Conservation (phyloP, 2,113 vertebrate species). For the Leiothrix lutea region DNA sequence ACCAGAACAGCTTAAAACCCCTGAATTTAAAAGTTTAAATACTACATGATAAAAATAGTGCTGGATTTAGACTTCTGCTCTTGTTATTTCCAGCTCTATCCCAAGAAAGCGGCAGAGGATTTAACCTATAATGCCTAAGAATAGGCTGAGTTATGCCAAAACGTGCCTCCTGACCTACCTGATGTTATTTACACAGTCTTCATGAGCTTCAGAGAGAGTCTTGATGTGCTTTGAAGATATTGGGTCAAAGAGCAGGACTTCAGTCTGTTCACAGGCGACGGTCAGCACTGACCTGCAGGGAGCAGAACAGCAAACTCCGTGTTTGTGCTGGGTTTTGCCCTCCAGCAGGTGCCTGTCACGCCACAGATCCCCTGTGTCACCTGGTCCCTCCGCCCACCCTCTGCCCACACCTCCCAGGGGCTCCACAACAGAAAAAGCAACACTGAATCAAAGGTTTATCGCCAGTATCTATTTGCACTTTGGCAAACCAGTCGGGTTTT, state of each 20-base stretch:
- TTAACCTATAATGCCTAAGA: background rate
- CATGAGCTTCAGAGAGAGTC: slow-evolving; percentile 95
- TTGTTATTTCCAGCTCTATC: background rate
- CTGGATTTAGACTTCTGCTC: background rate
- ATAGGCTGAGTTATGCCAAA: background rate
- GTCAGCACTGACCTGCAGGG: slow-evolving; percentile 90
- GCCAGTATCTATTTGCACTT: background rate
- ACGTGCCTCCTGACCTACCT: slow-evolving; percentile 74
- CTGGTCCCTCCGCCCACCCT: background rate
- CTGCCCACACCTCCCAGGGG: background rate
- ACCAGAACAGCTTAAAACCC: background rate
- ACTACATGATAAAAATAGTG: background rate
- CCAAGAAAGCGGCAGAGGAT: background rate
- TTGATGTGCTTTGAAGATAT: slow-evolving; percentile 97
- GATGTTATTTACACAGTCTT: slow-evolving; percentile 99
- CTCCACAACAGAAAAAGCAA: background rate
- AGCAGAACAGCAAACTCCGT: background rate
- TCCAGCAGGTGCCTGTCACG: no score
- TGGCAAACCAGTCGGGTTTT: fast-evolving
- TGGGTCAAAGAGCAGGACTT: slow-evolving; percentile 96
- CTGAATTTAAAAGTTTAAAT: background rate
- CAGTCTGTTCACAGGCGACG: slow-evolving; percentile 96
- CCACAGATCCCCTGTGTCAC: background rate
- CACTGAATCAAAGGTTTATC: background rate
- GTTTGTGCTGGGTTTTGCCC: background rate